Evolutionary conservation across 2,888 invertebrate species (phyloP).

Genomic region (Matsumyia berberina): DNA sequence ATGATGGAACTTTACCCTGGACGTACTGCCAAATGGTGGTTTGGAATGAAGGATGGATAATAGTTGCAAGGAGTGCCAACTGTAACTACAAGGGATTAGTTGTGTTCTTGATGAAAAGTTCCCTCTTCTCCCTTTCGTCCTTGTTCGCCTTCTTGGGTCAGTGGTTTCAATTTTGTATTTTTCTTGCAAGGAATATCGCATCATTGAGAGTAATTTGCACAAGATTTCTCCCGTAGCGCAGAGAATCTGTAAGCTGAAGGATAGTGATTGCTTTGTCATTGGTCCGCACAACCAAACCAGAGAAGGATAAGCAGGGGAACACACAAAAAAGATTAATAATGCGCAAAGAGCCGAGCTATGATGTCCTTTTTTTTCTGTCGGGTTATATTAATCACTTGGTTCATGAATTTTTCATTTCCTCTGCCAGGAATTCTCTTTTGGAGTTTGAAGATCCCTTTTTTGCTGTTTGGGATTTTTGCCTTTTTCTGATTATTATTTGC

Average conservation of each 20-base stretch:
- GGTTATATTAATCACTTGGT: constrained; percentile 33
- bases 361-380: constrained; percentile 26
- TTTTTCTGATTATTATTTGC: constrained; percentile 12
- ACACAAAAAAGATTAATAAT: constrained; percentile 33
- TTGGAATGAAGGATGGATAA: constrained; percentile 9
- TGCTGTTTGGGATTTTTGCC: neutral
- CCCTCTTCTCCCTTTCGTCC: neutral
- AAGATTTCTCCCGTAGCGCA: neutral
- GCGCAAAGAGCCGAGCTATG: constrained; percentile 19
- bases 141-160: constrained; percentile 16
- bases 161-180: neutral
- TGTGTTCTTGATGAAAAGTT: constrained; percentile 34
- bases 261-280: constrained; percentile 15
- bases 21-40: constrained; percentile 61
- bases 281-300: neutral
- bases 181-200: constrained; percentile 11
- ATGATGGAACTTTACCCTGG: constrained; percentile 48
- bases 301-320: neutral
- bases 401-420: constrained; percentile 51
- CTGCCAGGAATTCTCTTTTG: constrained; percentile 21
- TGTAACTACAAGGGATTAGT: constrained; percentile 62
- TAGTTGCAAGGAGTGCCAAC: constrained; percentile 50
- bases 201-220: constrained; percentile 51
- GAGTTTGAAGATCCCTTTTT: neutral
- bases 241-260: neutral